Evolutionary conservation across 2,888 invertebrate genomes (phyloP).

Genomic region (Amblyjoppa fuscipennis): DNA sequence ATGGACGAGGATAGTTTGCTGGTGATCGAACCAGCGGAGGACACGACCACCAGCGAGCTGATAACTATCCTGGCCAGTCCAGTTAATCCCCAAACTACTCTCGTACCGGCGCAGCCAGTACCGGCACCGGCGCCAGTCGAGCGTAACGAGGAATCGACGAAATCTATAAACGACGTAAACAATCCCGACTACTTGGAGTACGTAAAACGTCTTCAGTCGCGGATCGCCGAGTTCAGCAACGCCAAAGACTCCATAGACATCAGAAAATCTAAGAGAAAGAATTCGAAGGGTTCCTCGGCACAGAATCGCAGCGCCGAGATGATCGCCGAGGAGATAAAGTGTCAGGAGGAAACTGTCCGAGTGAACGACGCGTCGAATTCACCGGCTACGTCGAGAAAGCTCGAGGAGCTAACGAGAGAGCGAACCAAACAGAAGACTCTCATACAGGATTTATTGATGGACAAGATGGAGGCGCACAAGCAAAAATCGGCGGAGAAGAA

Average conservation of each 20-base stretch:
- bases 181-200: constrained; percentile 87
- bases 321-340: constrained; percentile 85
- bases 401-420: constrained; percentile 92
- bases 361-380: constrained; percentile 84
- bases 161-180: constrained; percentile 76
- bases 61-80: constrained; percentile 87
- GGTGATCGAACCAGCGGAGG: constrained; percentile 87
- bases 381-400: constrained; percentile 88
- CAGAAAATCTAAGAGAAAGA: constrained; percentile 87
- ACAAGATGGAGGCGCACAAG: constrained; percentile 90
- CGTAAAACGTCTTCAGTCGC: constrained; percentile 89
- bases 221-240: constrained; percentile 90
- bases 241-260: constrained; percentile 90
- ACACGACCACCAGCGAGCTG: constrained; percentile 86
- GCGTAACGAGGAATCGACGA: constrained; percentile 65
- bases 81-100: constrained; percentile 79
- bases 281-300: constrained; percentile 84
- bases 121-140: constrained; percentile 27
- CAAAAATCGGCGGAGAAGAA: constrained; percentile 88
- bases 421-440: constrained; percentile 93
- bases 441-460: constrained; percentile 93
- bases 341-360: constrained; percentile 79
- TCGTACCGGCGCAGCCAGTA: constrained; percentile 43
- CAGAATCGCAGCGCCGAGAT: constrained; percentile 86
- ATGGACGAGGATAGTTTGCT: constrained; percentile 88